These are phyloP conservation scores for Drosophila athabasca DNA, from an alignment of 1,140 invertebrate species.

Conservation along the genomic window DNA sequence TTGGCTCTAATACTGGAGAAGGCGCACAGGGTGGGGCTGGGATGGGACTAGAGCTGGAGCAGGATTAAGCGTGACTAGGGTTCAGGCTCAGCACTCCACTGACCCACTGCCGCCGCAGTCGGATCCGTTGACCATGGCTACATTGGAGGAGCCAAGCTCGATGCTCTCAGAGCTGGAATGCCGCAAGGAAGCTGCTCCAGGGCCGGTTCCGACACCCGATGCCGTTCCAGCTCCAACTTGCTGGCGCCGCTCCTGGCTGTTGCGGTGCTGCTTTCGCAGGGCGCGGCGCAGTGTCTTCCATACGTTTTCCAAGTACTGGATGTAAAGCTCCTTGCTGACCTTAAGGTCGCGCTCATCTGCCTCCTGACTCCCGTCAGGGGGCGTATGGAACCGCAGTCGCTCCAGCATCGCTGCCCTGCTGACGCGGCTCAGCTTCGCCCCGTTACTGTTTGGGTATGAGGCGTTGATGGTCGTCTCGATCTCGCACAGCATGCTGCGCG, in stretches of 20 bases:
- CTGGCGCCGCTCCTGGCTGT: conserved; percentile 27
- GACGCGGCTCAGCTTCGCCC: conserved; percentile 52
- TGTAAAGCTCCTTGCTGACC: conserved; percentile 64
- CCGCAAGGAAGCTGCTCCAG: not conserved
- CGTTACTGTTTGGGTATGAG: conserved; percentile 64
- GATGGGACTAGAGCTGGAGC: not conserved
- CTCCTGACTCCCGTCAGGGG: conserved; percentile 54
- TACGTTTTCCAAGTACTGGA: conserved; percentile 60
- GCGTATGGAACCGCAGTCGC: conserved; percentile 58
- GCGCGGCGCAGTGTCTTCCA: conserved; percentile 42
- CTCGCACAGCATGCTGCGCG: conserved; percentile 64
- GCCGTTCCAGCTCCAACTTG: not conserved
- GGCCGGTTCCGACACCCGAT: conserved; percentile 1
- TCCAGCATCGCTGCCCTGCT: conserved; percentile 57
- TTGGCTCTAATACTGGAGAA: conserved; percentile 39
- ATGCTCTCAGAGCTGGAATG: conserved; percentile 36
- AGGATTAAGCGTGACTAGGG: not conserved
- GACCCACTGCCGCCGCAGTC: conserved; percentile 18
- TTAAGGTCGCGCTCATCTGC: conserved; percentile 54
- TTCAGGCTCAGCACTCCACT: conserved; percentile 20
- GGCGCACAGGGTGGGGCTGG: not conserved
- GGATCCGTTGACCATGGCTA: conserved; percentile 7
- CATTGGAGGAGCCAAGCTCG: conserved; percentile 13
- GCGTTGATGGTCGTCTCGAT: conserved; percentile 71
- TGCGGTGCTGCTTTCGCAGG: conserved; percentile 23